Conservation (phyloP, 2,888 invertebrate species). For the Dendrolimus pini region DNA sequence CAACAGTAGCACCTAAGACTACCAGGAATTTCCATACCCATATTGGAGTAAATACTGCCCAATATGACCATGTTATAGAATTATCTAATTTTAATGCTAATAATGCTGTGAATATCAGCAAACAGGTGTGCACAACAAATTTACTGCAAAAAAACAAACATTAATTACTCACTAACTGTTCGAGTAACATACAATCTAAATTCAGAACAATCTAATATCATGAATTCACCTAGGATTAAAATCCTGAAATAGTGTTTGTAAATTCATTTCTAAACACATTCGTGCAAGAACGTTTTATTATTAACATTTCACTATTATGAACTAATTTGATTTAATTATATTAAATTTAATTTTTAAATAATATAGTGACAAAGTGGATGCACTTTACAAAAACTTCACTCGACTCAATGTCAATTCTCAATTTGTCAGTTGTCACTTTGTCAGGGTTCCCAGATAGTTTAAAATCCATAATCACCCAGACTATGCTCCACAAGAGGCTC, state of each 20-base stretch:
- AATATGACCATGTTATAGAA: constrained; percentile 93
- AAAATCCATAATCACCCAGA: too few species aligned
- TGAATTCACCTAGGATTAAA: constrained; percentile 89
- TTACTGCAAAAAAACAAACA: constrained; percentile 84
- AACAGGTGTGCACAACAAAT: constrained; percentile 96
- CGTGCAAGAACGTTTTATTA: constrained; percentile 24
- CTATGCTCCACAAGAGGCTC: too few species aligned
- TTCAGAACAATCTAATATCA: not conserved
- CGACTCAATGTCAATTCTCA: too few species aligned
- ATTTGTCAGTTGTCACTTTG: too few species aligned
- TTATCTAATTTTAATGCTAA: constrained; percentile 94
- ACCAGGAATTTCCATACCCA: constrained; percentile 98
- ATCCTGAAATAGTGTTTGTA: constrained; percentile 92
- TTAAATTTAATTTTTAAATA: too few species aligned
- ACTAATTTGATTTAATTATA: constrained; percentile 6
- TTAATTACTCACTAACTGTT: constrained; percentile 7
- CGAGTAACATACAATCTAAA: too few species aligned
- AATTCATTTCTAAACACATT: constrained; percentile 84
- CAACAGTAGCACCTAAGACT: constrained; percentile 91
- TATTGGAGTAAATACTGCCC: constrained; percentile 96
- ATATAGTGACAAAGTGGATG: too few species aligned
- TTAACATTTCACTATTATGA: constrained; percentile 35
- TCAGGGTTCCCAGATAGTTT: too few species aligned
- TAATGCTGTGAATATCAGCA: constrained; percentile 93
- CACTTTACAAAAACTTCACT: too few species aligned